Evolutionary conservation across 2,888 invertebrate genomes (phyloP), one percentile per base, ranked within the genome.

Genomic region (Steinernema scapterisci): DNA sequence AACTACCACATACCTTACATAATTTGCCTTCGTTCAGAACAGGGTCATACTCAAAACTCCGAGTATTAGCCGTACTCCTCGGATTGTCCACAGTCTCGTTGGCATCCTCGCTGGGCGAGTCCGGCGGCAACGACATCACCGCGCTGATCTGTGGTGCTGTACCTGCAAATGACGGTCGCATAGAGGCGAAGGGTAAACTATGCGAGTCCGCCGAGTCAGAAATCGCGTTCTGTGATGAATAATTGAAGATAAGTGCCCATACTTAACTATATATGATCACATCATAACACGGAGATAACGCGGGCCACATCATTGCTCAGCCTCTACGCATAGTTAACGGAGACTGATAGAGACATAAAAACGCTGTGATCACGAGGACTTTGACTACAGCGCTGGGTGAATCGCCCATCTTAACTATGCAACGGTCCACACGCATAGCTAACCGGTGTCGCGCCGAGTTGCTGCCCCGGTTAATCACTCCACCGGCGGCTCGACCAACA

Each of bases 101-200:
- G 13, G 63, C 63, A 31, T 63, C 63, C 13, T 63, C 63, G 25
- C 38, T 63, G 6, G 63, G 63, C 25, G 63, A 63, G 19, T 63
- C 63, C 16, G 63, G 63, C 38, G 63, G 63, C 13, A 31, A 25
- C 27, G 63, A 63, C 63, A 63, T 63, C n/a, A n/a, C n/a, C n/a
- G n/a, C n/a, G n/a, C n/a, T n/a, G n/a, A n/a, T n/a, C n/a, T n/a
- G n/a, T n/a, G n/a, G n/a, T n/a, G n/a, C n/a, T n/a, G n/a, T n/a
- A n/a, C n/a, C n/a, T n/a, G n/a, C n/a, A n/a, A n/a, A n/a, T n/a
- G n/a, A n/a, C n/a, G n/a, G n/a, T n/a, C n/a, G n/a, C n/a, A n/a
- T n/a, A n/a, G n/a, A n/a, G n/a, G n/a, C n/a, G n/a, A n/a, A n/a
- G n/a, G n/a, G n/a, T n/a, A n/a, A n/a, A n/a, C n/a, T n/a, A n/a